Evolutionary conservation across 1,140 invertebrate genomes (phyloP), one percentile per base, ranked within the genome.

Genomic region (Protaetia brevitarsis): DNA sequence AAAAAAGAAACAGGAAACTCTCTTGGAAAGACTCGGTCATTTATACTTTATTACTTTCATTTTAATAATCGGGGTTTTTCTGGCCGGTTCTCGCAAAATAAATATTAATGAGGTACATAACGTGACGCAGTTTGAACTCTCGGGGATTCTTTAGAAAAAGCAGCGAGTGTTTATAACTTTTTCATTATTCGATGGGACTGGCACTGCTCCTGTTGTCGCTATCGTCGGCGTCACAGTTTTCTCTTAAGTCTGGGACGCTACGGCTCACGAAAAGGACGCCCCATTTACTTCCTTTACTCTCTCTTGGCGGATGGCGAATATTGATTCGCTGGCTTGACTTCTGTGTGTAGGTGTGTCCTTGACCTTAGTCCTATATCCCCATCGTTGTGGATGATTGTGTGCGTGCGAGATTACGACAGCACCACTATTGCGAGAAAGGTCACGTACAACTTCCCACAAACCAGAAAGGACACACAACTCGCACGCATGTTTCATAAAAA

Each of bases 401-500:
- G 34, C 34, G 34, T n/a, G 34, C 16, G 11, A 10, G 11, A 36
- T 36, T 36, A 36, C 34, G 34, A n/a, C n/a, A n/a, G n/a, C n/a
- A n/a, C n/a, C n/a, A n/a, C n/a, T n/a, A n/a, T n/a, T n/a, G 34
- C 2, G 8, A 36, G 34, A 10, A 36, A 2, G 34, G 16, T 51
- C 41, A 51, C 41, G 41, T 45, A 45, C 37, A 6, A 13, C 13
- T 19, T 51, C 26, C 41, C 41, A 19, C 16, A 51, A 51, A 51
- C 16, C 19, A 23, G 41, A 3, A 23, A 51, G 10, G 26, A 23
- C 19, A 51, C 41, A 36, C 34, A 36, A 7, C 41, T n/a, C n/a
- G 26, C 41, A 19, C 41, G 41, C 41, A 19, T 51, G 41, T 51
- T 51, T 51, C 41, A 51, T 51, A 51, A 51, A 51, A 19, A 51